Percentiles rank a stretch among this genome's conserved stretches.
phyloP scores from a whole-genome alignment of 2,113 vertebrate species.

The Elephas maximus region DNA sequence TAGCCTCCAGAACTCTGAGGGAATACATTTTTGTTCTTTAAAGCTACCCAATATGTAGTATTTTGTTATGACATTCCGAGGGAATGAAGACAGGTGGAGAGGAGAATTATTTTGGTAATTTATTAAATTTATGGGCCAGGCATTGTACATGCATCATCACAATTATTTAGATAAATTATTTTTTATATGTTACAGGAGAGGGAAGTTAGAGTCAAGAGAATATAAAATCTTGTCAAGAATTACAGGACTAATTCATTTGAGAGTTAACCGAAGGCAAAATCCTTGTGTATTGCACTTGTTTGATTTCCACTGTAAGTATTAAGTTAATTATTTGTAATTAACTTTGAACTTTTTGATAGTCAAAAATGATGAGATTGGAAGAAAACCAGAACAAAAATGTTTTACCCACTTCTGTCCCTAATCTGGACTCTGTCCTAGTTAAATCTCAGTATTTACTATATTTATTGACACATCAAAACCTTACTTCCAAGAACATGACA shows the following conservation, averaged over 20 bases:
- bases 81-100: background rate
- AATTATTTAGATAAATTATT: background rate
- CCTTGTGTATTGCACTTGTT: background rate
- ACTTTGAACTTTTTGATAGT: background rate
- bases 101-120: background rate
- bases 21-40: too few species aligned
- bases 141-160: background rate
- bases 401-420: background rate
- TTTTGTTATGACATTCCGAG: too few species aligned
- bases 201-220: background rate
- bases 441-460: background rate
- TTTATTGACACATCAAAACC: background rate
- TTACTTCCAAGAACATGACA: background rate
- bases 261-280: background rate
- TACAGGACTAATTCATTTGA: background rate
- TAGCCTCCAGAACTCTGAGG: too few species aligned
- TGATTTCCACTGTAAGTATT: background rate
- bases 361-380: background rate
- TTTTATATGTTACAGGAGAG: background rate
- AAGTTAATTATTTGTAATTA: background rate
- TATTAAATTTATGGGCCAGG: background rate
- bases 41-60: too few species aligned
- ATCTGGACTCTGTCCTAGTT: background rate
- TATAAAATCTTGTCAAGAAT: background rate
- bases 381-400: background rate